Percentiles rank a stretch among this genome's conserved stretches.
These are phyloP conservation scores for Hypselothyrea guttata DNA, from an alignment of 2,888 invertebrate genomes.

Conservation along the genomic window DNA sequence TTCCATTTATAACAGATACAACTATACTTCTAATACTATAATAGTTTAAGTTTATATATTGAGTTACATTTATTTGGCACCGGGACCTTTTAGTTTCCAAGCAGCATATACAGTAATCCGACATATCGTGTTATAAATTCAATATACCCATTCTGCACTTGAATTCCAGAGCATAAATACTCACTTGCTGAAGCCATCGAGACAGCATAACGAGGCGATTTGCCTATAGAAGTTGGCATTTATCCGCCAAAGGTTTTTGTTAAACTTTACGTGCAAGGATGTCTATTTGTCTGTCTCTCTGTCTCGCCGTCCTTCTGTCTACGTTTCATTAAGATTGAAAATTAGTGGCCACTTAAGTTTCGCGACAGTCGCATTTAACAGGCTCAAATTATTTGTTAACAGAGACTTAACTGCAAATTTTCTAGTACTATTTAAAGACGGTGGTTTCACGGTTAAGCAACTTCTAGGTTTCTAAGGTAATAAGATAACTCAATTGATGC, in stretches of 20 bases:
- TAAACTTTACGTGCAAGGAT: constrained; percentile 30
- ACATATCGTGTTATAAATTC: too few relatives aligned
- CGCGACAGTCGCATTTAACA: constrained; percentile 43
- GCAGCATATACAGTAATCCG: too few relatives aligned
- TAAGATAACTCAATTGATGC: constrained; percentile 3
- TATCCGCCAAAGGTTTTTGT: constrained; percentile 30
- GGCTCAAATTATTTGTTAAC: constrained; percentile 20
- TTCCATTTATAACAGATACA: too few relatives aligned
- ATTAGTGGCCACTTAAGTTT: constrained; percentile 64
- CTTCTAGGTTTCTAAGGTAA: background rate
- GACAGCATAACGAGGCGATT: constrained; percentile 49
- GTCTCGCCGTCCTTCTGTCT: constrained; percentile 2
- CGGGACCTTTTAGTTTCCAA: too few relatives aligned
- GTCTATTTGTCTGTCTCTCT: constrained; percentile 16
- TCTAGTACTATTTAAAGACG: constrained; percentile 13
- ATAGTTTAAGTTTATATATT: too few relatives aligned
- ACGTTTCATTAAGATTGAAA: constrained; percentile 52
- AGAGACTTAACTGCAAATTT: constrained; percentile 4
- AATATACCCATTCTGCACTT: constrained; percentile 8
- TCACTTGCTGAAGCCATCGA: constrained; percentile 39
- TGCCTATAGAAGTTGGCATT: constrained; percentile 29
- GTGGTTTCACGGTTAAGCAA: constrained; percentile 1
- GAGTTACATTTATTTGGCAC: too few relatives aligned
- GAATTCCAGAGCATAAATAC: constrained; percentile 15
- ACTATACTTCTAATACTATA: too few relatives aligned